Percentiles rank a stretch among this genome's conserved stretches.
Evolutionary conservation across 2,888 invertebrate genomes (phyloP).

Genomic region (Idaea dimidiata): DNA sequence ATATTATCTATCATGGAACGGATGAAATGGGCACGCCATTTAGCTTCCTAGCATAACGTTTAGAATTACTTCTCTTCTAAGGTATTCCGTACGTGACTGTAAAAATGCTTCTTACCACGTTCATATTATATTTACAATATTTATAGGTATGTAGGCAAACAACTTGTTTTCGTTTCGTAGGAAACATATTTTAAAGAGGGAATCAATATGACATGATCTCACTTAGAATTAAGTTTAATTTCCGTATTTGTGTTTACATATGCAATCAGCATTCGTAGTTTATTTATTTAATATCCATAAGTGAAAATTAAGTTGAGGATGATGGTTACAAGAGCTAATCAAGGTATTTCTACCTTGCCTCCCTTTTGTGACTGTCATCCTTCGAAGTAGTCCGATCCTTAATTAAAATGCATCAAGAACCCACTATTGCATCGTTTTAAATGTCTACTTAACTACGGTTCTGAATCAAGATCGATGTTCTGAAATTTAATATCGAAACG

Average conservation of each 20-base stretch:
- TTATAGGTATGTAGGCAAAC: not conserved
- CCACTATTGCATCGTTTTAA: not conserved
- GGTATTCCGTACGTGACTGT: not conserved
- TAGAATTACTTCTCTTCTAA: slow-evolving; percentile 16
- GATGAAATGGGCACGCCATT: slow-evolving; percentile 31
- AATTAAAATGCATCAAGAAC: not conserved
- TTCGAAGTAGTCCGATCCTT: too few relatives aligned
- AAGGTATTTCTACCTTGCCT: too few relatives aligned
- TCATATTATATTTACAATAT: not conserved
- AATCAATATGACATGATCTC: too few relatives aligned
- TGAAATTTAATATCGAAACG: not conserved
- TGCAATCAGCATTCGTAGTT: too few relatives aligned
- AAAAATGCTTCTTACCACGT: not conserved
- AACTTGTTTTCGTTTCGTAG: too few relatives aligned
- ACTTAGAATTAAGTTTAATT: too few relatives aligned
- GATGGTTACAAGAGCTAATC: too few relatives aligned
- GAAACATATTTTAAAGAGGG: too few relatives aligned
- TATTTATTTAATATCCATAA: too few relatives aligned
- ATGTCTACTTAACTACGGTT: not conserved
- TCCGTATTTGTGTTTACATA: too few relatives aligned
- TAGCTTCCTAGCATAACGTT: slow-evolving; percentile 25
- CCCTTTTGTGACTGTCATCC: too few relatives aligned
- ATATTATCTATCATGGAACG: slow-evolving; percentile 43
- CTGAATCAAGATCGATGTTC: not conserved
- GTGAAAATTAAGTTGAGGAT: too few relatives aligned